Conservation (phyloP, 2,797 vertebrate genomes). For the Columba guinea region DNA sequence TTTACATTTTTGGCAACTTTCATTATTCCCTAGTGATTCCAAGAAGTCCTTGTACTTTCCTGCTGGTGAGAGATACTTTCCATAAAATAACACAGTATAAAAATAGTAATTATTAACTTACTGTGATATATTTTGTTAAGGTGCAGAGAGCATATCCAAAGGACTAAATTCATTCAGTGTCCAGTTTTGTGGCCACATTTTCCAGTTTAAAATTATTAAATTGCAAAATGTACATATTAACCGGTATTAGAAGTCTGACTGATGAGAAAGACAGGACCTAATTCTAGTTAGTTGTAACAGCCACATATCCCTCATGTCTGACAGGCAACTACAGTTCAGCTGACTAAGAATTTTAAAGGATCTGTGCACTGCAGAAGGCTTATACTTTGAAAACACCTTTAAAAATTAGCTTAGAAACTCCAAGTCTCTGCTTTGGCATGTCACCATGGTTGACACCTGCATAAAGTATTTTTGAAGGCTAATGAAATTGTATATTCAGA, state of each 20-base stretch:
- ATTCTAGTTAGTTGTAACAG: neutral
- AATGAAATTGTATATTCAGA: neutral
- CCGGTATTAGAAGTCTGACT: neutral
- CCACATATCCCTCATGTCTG: neutral
- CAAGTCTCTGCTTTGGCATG: neutral
- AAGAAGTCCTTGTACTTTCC: slow-evolving; percentile 74
- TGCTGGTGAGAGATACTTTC: slow-evolving; percentile 74
- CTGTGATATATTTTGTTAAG: slow-evolving; percentile 70
- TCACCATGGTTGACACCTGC: neutral
- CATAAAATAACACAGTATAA: slow-evolving; percentile 72
- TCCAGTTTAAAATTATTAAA: slow-evolving; percentile 22
- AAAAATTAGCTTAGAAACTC: neutral
- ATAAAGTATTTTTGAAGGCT: neutral
- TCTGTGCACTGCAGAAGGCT: neutral
- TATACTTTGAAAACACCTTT: neutral
- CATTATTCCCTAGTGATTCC: slow-evolving; percentile 72
- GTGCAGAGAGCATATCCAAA: slow-evolving; percentile 43
- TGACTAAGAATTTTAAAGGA: neutral
- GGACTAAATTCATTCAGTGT: neutral
- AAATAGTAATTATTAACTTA: slow-evolving; percentile 73
- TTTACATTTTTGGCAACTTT: slow-evolving; percentile 80
- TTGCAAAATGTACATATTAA: neutral
- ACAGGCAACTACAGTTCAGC: neutral
- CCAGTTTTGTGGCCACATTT: slow-evolving; percentile 9
- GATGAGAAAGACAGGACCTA: slow-evolving; percentile 7